Percentiles rank a stretch among this genome's conserved stretches.
phyloP scores from a whole-genome alignment of 2,113 vertebrate genomes.

The Poeciliopsis occidentalis region DNA sequence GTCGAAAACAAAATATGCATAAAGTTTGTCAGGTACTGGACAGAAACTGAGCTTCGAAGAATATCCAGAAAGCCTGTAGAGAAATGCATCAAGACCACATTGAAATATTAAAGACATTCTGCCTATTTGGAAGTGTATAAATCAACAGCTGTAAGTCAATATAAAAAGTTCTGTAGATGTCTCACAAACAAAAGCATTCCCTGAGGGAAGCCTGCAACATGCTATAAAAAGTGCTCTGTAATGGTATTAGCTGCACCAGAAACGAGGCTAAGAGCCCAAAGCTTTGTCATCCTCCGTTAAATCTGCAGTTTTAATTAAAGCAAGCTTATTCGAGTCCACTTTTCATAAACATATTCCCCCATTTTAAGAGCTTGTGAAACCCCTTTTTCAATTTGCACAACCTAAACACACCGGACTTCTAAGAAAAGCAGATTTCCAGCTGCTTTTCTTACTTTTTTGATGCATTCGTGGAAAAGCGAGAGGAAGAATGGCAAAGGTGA shows the following conservation, averaged over 20 bases:
- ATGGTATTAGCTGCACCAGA: neutral
- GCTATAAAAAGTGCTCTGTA: neutral
- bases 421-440: neutral
- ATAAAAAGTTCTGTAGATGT: neutral
- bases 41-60: neutral
- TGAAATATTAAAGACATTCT: too few relatives aligned
- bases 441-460: neutral
- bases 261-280: neutral
- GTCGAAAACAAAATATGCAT: neutral
- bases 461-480: neutral
- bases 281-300: neutral
- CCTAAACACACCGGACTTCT: neutral
- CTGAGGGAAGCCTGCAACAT: neutral
- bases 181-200: neutral
- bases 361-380: neutral
- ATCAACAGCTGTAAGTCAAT: too few relatives aligned
- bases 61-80: neutral
- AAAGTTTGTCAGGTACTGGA: neutral
- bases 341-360: neutral
- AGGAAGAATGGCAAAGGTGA: neutral
- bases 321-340: neutral
- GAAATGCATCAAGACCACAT: neutral
- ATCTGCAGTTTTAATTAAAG: neutral
- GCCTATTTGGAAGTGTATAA: too few relatives aligned
- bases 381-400: neutral